Percentiles rank a stretch among this genome's conserved stretches.
phyloP scores from a whole-genome alignment of 2,888 invertebrate genomes.

The Polydrusus tereticollis region DNA sequence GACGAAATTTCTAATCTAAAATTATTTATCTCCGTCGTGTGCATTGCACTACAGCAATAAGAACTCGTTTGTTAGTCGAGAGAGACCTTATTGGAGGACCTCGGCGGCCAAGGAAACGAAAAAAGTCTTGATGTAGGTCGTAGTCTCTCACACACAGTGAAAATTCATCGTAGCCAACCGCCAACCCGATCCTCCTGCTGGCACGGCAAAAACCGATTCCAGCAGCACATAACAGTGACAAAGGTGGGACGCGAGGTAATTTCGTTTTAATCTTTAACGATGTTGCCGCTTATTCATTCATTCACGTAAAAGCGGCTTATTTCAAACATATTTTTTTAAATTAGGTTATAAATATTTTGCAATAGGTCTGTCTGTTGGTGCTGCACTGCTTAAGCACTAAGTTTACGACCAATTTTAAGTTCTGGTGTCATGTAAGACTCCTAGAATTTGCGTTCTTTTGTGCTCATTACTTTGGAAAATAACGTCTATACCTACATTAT shows the following conservation, averaged over 20 bases:
- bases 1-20: neutral
- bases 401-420: no score
- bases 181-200: neutral
- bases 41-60: neutral
- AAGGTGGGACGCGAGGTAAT: neutral
- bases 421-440: no score
- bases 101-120: conserved; percentile 17
- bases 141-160: no score
- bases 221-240: neutral
- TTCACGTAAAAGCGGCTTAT: no score
- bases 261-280: neutral
- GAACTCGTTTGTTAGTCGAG: conserved; percentile 5
- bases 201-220: neutral
- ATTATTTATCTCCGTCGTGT: conserved; percentile 4
- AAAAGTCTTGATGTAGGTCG: conserved; percentile 40
- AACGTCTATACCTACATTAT: no score
- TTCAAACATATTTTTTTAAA: no score
- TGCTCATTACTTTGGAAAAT: no score
- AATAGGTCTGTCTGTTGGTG: no score
- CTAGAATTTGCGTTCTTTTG: no score
- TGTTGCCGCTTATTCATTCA: no score
- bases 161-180: neutral
- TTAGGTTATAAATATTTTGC: no score
- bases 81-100: conserved; percentile 24
- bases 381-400: no score